These are phyloP conservation scores for Esox lucius DNA, from an alignment of 2,797 vertebrate genomes.

Conservation along the genomic window DNA sequence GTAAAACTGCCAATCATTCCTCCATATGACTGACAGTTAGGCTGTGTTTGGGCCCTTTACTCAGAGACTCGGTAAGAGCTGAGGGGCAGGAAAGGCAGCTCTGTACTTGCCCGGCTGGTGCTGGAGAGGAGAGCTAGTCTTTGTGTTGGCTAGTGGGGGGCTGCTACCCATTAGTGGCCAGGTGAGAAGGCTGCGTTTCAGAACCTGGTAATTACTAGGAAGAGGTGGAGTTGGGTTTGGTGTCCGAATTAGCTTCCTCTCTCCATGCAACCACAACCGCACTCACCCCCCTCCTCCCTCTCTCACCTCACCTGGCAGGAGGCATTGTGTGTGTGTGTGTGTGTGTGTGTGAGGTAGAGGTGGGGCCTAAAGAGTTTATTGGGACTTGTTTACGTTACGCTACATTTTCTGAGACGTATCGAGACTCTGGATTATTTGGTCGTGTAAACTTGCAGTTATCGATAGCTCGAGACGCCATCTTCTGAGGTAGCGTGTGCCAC, in stretches of 20 bases:
- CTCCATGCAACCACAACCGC: constrained; percentile 16
- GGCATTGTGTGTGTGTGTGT: constrained; percentile 4
- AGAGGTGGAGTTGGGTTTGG: constrained; percentile 39
- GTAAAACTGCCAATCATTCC: constrained; percentile 62
- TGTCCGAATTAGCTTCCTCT: constrained; percentile 40
- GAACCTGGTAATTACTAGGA: constrained; percentile 67
- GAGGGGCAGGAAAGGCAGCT: too few species aligned
- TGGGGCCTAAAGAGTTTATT: constrained; percentile 55
- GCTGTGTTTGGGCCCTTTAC: neutral
- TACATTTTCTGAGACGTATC: too few species aligned
- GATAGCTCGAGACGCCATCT: too few species aligned
- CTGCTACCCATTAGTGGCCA: constrained; percentile 63
- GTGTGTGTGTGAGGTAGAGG: constrained; percentile 24
- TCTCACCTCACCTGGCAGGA: constrained; percentile 2
- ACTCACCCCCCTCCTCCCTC: constrained; percentile 12
- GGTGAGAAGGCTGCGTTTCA: constrained; percentile 60
- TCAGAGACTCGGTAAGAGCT: neutral
- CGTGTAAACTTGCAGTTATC: too few species aligned
- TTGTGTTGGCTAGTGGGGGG: constrained; percentile 46
- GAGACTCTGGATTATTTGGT: too few species aligned
- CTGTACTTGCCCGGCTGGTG: constrained; percentile 36
- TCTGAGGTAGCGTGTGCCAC: too few species aligned
- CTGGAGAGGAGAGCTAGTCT: constrained; percentile 52
- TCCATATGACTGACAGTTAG: constrained; percentile 36
- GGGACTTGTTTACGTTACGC: too few species aligned